Conservation (phyloP, 2,113 vertebrate genomes). For the Oreochromis niloticus region DNA sequence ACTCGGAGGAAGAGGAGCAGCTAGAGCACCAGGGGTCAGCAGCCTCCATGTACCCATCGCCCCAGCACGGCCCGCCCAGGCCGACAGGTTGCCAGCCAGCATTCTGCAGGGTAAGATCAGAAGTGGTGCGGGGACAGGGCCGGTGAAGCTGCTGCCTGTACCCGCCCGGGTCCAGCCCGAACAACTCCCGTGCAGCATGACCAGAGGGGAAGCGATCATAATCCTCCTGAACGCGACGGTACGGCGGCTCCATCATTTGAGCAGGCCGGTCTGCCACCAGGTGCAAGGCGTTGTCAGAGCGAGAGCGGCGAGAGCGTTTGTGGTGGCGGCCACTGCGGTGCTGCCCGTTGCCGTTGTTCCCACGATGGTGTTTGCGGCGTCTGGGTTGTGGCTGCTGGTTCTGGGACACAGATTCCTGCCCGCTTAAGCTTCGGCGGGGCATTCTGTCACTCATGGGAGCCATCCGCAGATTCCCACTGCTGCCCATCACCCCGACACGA, state of each 20-base stretch:
- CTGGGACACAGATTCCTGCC: slow-evolving; percentile 71
- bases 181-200: slow-evolving; percentile 78
- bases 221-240: slow-evolving; percentile 83
- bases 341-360: slow-evolving; percentile 75
- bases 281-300: slow-evolving; percentile 93
- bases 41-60: slow-evolving; percentile 63
- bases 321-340: slow-evolving; percentile 77
- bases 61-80: slow-evolving; percentile 75
- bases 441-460: slow-evolving; percentile 86
- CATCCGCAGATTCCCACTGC: slow-evolving; percentile 73
- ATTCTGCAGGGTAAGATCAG: slow-evolving; percentile 93
- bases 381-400: slow-evolving; percentile 67
- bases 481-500: slow-evolving; percentile 70
- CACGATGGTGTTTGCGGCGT: slow-evolving; percentile 73
- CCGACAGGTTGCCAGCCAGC: slow-evolving; percentile 85
- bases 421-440: slow-evolving; percentile 75
- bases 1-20: slow-evolving; percentile 93
- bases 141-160: slow-evolving; percentile 80
- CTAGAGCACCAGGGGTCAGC: slow-evolving; percentile 95
- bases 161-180: slow-evolving; percentile 72
- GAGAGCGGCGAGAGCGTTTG: slow-evolving; percentile 85
- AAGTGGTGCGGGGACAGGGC: slow-evolving; percentile 91
- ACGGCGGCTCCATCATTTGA: slow-evolving; percentile 80
- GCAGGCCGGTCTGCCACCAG: slow-evolving; percentile 83
- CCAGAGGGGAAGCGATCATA: slow-evolving; percentile 83